Base-by-base conservation (phyloP, 2,888 invertebrate genomes). In the Tortrix viridana region DNA sequence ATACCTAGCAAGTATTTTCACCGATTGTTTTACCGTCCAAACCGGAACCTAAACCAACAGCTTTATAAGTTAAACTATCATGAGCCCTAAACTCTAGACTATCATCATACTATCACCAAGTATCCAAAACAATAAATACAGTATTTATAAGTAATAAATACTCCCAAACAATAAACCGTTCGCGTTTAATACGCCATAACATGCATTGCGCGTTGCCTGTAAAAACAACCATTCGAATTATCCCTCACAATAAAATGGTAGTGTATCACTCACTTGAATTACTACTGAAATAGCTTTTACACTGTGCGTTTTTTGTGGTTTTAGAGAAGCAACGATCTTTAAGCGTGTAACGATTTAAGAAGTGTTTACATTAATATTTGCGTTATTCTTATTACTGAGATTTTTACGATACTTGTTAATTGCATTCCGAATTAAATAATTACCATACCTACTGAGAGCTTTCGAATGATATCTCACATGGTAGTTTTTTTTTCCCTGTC, bases 251-350 rank as follows among this genome's bases (percentile, higher is more conserved):
- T 88, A 89, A 89, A 89, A 82, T 74, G 76, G 74, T 69, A 85
- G 86, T 85, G 82, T 86, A 86, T 88, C 88, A 88, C 88, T 89
- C 85, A 85, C 82, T 82, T 73, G 82, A 83, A 88, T 88, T 88
- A 81, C 79, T 69, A 70, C 70, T 60, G 20, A 50, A 20, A 41
- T 50, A 38, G 5, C 38, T 12, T 79, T 83, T 82, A 79, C 19
- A 75, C 12, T 6, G 19, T 50, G 70, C 72, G 75, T 73, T 64
- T 22, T 65, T 62, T 53, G 64, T 19, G 18, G 19, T 5, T 16
- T 12, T 3, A 3, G 7, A 7, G 1, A 26, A 32, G 5, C 23
- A 5, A n/a, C 26, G 26, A 26, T 26, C 26, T n/a, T n/a, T n/a
- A 26, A 26, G 26, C 26, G 26, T 26, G 7, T 26, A 1, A 26